Evolutionary conservation across 2,113 vertebrate species (phyloP).

Genomic region (Pseudonaja textilis): DNA sequence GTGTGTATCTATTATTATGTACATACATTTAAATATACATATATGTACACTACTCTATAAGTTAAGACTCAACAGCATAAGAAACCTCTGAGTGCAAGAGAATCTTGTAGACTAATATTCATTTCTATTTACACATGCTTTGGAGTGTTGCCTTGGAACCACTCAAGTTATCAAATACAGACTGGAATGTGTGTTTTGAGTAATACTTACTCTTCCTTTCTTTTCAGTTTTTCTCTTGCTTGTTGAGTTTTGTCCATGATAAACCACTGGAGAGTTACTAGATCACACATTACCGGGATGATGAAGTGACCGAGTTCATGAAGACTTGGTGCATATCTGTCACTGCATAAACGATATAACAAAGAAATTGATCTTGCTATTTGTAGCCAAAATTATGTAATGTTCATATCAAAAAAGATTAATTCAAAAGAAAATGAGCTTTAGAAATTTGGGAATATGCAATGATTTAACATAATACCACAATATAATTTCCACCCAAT

Average conservation of each 20-base stretch:
- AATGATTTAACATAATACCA: not conserved
- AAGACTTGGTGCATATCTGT: constrained; percentile 78
- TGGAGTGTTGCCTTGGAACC: not conserved
- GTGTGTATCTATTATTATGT: not conserved
- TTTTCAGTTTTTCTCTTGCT: constrained; percentile 79
- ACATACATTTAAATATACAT: not conserved
- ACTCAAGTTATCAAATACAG: not conserved
- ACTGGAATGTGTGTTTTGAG: accelerated
- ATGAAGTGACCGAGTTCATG: constrained; percentile 89
- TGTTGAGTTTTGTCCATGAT: constrained; percentile 82
- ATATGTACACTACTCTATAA: not conserved
- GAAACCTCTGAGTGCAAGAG: not conserved
- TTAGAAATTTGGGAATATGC: not conserved
- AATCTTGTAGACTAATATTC: not conserved
- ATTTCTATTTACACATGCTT: not conserved
- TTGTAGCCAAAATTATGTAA: not conserved
- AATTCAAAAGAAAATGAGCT: not conserved
- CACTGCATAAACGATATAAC: constrained; percentile 66
- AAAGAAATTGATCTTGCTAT: not conserved
- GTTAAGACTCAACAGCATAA: not conserved
- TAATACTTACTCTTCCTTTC: constrained; percentile 80
- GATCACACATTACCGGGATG: constrained; percentile 81
- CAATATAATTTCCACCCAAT: not conserved
- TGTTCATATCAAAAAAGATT: not conserved
- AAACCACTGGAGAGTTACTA: constrained; percentile 80